Conservation (phyloP, 2,888 invertebrate genomes). For the Phytoseiulus persimilis region DNA sequence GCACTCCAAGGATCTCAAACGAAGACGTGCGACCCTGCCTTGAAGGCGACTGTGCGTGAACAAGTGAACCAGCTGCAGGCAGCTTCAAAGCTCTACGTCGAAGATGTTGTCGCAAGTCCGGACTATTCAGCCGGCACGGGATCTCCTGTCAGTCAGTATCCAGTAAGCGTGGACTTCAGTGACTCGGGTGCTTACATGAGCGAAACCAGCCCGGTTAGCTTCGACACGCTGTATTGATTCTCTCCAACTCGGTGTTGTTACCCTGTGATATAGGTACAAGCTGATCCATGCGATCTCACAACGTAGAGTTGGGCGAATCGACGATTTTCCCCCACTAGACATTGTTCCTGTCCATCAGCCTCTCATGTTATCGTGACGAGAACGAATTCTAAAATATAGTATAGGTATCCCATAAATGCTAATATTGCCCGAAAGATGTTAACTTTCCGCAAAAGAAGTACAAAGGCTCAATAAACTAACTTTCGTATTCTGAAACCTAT, state of each 20-base stretch:
- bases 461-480: background rate
- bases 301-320: background rate
- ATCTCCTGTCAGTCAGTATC: constrained; percentile 7
- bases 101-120: background rate
- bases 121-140: background rate
- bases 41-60: constrained; percentile 25
- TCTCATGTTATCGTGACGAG: background rate
- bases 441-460: background rate
- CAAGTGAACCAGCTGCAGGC: constrained; percentile 33
- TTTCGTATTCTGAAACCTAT: too few species aligned
- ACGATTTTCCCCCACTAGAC: background rate
- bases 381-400: background rate
- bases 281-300: background rate
- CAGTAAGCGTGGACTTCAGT: background rate
- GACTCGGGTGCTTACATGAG: constrained; percentile 32
- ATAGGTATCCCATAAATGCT: background rate
- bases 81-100: constrained; percentile 5
- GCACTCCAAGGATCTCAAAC: constrained; percentile 32
- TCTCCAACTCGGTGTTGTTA: background rate
- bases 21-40: constrained; percentile 20
- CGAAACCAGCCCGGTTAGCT: constrained; percentile 15
- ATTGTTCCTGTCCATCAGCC: background rate
- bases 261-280: background rate
- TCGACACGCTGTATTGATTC: constrained; percentile 17
- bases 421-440: background rate